Conservation (phyloP, 2,113 vertebrate species). For the Panthera tigris region DNA sequence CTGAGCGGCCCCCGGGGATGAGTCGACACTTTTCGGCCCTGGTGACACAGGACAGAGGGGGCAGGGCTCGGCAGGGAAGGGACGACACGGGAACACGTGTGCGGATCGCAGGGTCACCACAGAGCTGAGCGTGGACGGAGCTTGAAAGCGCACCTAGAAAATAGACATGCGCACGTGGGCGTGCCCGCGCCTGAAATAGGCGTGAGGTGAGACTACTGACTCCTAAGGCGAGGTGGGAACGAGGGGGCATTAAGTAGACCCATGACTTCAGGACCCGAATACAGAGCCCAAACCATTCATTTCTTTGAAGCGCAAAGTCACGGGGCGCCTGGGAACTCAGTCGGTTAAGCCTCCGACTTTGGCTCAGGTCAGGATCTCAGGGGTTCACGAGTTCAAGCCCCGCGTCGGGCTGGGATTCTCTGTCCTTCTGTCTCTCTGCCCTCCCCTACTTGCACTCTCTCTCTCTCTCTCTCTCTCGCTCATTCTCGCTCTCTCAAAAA, state of each 20-base stretch:
- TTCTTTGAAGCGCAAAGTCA: background rate
- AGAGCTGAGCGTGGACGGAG: fast-evolving
- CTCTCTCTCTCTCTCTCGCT: too few species aligned
- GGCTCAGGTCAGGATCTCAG: too few species aligned
- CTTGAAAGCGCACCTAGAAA: fast-evolving
- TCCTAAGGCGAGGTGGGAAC: fast-evolving
- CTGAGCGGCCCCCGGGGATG: fast-evolving
- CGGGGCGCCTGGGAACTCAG: too few species aligned
- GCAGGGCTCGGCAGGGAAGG: too few species aligned
- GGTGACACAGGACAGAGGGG: background rate
- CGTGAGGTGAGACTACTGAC: fast-evolving
- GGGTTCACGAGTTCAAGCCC: too few species aligned
- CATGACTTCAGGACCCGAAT: fast-evolving
- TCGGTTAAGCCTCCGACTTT: too few species aligned
- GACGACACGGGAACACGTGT: fast-evolving
- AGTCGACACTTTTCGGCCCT: background rate
- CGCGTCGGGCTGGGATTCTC: too few species aligned
- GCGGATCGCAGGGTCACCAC: fast-evolving
- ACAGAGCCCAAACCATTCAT: fast-evolving
- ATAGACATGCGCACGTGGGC: fast-evolving
- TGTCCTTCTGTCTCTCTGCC: too few species aligned
- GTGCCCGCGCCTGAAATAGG: too few species aligned
- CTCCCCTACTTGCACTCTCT: too few species aligned
- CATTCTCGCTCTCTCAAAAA: too few species aligned
- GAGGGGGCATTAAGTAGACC: fast-evolving